Evolutionary conservation across 2,888 invertebrate genomes (phyloP), one percentile per base, ranked within the genome.

Genomic region (Molanna angustata): DNA sequence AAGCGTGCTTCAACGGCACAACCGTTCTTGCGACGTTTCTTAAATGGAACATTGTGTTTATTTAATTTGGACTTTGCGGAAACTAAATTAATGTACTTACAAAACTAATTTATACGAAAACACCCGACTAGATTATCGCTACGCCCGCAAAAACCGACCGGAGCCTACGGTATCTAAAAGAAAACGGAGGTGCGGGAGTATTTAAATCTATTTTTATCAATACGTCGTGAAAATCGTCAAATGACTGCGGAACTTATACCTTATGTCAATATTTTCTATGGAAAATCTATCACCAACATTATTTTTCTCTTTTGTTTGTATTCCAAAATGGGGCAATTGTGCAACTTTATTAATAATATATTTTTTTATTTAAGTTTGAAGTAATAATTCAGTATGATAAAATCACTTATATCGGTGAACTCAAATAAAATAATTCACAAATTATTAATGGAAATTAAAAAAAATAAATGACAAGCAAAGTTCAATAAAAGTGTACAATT

Each of bases 31-130:
- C 82, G 63, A 88, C 76, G 66, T 78, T 82, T 71, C 84, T 86
- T 61, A 88, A 71, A 67, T 88, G 86, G 71, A 87, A 85, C 88
- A 89, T 88, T 69, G 67, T 78, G 64, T 19, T 27, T 7, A 27
- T 27, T 7, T 27, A n/a, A 7, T 27, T 27, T 27, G 27, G 4
- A 27, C 11, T 27, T 27, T 27, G 27, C 11, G 11, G 11, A 27
- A 27, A 27, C 27, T 4, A 27, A 11, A 4, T 17, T 20, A 14
- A 44, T 4, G 14, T 18, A 45, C 45, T 45, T 27, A 7, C n/a
- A 35, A n/a, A 33, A 45, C 31, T 45, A 18, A 45, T 32, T 32
- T 33, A 14, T 7, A 45, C 11, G 20, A 32, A 31, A 33, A 40
- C 41, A 32, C 39, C 52, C 32, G 32, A 33, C 27, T 14, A 21